Evolutionary conservation across 2,888 invertebrate genomes (phyloP).

Genomic region (Branchipolynoe longqiensis): DNA sequence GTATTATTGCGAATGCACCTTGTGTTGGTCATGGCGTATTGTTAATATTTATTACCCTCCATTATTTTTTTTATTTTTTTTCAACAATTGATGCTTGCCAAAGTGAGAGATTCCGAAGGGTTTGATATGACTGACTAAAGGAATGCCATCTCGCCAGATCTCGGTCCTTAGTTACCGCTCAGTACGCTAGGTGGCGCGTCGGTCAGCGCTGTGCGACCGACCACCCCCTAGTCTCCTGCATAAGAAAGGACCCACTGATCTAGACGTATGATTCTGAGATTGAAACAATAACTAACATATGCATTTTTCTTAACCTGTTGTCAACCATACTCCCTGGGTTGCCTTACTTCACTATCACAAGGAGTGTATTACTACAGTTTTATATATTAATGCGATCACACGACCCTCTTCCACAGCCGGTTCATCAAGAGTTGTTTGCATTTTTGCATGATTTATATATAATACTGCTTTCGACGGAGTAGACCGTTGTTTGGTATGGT

Average conservation of each 20-base stretch:
- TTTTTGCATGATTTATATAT: slow-evolving; percentile 58
- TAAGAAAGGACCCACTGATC: neutral
- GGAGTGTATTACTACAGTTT: slow-evolving; percentile 37
- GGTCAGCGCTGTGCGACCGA: slow-evolving; percentile 23
- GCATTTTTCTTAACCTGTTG: slow-evolving; percentile 55
- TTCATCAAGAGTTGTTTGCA: slow-evolving; percentile 57
- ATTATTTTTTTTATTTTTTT: neutral
- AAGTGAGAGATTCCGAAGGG: slow-evolving; percentile 33
- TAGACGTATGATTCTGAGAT: slow-evolving; percentile 30
- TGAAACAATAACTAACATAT: slow-evolving; percentile 55
- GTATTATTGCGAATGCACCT: slow-evolving; percentile 8
- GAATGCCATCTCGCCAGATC: neutral
- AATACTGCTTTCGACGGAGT: slow-evolving; percentile 57
- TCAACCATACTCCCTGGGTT: slow-evolving; percentile 46
- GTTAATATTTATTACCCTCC: neutral
- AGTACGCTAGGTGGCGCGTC: neutral
- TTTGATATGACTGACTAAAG: neutral
- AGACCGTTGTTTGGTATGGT: slow-evolving; percentile 43
- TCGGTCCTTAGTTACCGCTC: neutral
- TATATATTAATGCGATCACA: slow-evolving; percentile 8
- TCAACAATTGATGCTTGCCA: slow-evolving; percentile 42
- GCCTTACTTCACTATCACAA: slow-evolving; percentile 32
- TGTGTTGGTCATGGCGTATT: slow-evolving; percentile 33
- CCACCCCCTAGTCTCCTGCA: neutral
- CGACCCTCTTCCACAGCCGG: slow-evolving; percentile 49